Evolutionary conservation across 2,113 vertebrate species (phyloP).

Genomic region (Scortum barcoo): DNA sequence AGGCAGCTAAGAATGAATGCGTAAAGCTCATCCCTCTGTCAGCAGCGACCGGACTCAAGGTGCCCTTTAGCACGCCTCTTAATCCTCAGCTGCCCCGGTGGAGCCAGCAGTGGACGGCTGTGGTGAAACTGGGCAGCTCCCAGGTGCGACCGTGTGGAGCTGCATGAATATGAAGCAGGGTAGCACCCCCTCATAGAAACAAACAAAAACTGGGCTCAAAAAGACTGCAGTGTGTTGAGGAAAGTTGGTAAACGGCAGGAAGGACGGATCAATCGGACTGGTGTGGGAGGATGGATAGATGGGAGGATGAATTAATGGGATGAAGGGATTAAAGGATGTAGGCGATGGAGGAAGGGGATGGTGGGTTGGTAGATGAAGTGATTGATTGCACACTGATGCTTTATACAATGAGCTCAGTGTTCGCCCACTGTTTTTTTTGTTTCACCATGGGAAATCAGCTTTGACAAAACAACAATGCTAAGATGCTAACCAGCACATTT

Average conservation of each 20-base stretch:
- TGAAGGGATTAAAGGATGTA: constrained; percentile 57
- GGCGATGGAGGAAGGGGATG: constrained; percentile 45
- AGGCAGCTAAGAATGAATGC: constrained; percentile 30
- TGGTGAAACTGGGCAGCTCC: constrained; percentile 54
- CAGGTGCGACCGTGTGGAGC: constrained; percentile 32
- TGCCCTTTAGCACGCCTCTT: constrained; percentile 63
- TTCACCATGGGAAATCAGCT: constrained; percentile 41
- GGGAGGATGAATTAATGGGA: constrained; percentile 49
- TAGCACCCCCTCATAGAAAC: constrained; percentile 8
- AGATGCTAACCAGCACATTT: constrained; percentile 17
- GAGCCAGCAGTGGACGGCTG: constrained; percentile 48
- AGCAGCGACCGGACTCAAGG: constrained; percentile 61
- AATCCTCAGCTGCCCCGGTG: constrained; percentile 49
- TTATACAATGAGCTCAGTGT: constrained; percentile 56
- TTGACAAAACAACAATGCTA: constrained; percentile 21
- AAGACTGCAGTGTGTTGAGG: background rate
- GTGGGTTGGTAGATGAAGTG: constrained; percentile 53
- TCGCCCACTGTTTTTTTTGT: constrained; percentile 57
- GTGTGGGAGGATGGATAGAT: constrained; percentile 45
- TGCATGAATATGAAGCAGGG: constrained; percentile 54
- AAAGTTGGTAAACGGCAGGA: background rate
- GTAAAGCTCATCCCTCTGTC: constrained; percentile 42
- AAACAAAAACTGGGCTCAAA: background rate
- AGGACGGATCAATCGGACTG: constrained; percentile 10
- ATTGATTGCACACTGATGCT: constrained; percentile 55